These are phyloP conservation scores for Orycteropus afer DNA, from an alignment of 2,113 vertebrate genomes.

Conservation along the genomic window DNA sequence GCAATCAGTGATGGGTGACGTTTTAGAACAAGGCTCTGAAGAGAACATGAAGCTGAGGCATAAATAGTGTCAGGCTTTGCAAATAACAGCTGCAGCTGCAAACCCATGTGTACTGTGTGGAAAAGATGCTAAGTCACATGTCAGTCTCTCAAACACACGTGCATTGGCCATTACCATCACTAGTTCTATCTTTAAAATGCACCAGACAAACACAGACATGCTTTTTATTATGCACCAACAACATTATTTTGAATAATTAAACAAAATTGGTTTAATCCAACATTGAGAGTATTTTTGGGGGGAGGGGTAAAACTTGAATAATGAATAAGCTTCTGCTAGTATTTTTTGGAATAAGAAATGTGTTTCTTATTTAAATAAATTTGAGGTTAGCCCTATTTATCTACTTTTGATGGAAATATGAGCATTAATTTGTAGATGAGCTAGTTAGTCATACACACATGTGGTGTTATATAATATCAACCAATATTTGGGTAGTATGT, in stretches of 20 bases:
- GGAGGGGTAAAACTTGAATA: neutral
- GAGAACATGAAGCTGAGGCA: constrained; percentile 29
- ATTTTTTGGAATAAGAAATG: neutral
- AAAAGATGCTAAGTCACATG: neutral
- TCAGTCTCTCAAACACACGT: neutral
- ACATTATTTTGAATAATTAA: neutral
- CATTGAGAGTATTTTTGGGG: neutral
- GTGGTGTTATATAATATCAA: neutral
- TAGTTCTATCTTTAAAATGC: neutral
- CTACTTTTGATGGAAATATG: neutral
- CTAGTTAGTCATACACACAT: neutral
- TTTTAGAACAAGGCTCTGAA: constrained; percentile 61
- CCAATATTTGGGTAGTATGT: neutral
- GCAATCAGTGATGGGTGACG: constrained; percentile 51
- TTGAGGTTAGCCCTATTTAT: neutral
- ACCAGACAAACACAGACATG: neutral
- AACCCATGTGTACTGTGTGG: neutral
- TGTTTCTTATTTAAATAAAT: neutral
- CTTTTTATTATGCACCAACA: too few relatives aligned
- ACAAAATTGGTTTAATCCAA: neutral
- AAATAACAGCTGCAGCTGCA: constrained; percentile 72
- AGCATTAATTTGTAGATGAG: neutral
- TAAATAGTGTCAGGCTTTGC: constrained; percentile 60
- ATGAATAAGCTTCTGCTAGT: neutral
- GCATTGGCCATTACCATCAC: neutral